These are phyloP conservation scores for Pampus argenteus DNA, from an alignment of 2,797 vertebrate species.

Conservation along the genomic window DNA sequence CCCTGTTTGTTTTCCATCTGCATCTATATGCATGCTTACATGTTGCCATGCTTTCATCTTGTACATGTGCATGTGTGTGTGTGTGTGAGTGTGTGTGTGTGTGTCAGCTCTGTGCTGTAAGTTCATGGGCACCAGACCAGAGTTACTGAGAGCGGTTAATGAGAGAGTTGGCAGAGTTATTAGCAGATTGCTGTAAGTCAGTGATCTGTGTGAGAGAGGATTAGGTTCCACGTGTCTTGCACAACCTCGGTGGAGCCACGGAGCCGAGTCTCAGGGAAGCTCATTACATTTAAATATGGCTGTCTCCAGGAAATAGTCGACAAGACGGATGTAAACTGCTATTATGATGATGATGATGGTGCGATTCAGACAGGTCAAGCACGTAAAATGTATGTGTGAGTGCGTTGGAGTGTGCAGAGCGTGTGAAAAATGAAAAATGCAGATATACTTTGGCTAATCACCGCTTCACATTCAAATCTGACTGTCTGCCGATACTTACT, in stretches of 20 bases:
- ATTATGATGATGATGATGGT: slow-evolving; percentile 16
- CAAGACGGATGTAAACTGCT: slow-evolving; percentile 54
- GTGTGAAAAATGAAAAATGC: slow-evolving; percentile 33
- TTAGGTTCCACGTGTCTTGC: slow-evolving; percentile 65
- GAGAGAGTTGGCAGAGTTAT: slow-evolving; percentile 77
- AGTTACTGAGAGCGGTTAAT: slow-evolving; percentile 71
- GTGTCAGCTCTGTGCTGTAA: slow-evolving; percentile 34
- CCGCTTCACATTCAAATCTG: slow-evolving; percentile 35
- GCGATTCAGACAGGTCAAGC: slow-evolving; percentile 42
- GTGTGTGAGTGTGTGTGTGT: neutral
- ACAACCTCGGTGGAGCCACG: slow-evolving; percentile 64
- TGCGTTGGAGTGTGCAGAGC: too few species aligned
- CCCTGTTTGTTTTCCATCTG: neutral
- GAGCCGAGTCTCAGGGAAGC: slow-evolving; percentile 58
- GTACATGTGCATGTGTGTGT: neutral
- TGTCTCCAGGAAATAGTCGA: slow-evolving; percentile 51
- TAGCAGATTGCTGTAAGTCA: slow-evolving; percentile 78
- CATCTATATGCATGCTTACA: neutral
- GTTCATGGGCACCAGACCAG: slow-evolving; percentile 62
- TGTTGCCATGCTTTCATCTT: slow-evolving; percentile 19
- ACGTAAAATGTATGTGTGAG: slow-evolving; percentile 14
- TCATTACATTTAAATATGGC: slow-evolving; percentile 72
- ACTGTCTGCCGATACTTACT: slow-evolving; percentile 48
- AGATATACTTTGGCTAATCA: slow-evolving; percentile 39
- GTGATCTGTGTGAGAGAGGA: slow-evolving; percentile 75